Percentiles rank a stretch among this genome's conserved stretches.
phyloP scores from a whole-genome alignment of 2,888 invertebrate species.

The Archips crataeganus region DNA sequence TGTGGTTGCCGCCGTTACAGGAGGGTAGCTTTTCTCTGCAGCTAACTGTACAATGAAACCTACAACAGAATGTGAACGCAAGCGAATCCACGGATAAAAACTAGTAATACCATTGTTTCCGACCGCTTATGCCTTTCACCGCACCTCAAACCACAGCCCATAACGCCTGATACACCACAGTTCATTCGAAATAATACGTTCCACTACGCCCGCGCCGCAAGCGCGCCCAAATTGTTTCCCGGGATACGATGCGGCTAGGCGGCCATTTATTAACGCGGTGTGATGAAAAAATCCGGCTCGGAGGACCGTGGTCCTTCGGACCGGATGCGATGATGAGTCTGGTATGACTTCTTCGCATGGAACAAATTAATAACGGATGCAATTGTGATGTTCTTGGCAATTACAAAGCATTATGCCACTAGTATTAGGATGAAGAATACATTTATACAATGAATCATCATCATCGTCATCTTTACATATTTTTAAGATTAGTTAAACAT shows the following conservation, averaged over 20 bases:
- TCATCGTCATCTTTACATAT: too few relatives aligned
- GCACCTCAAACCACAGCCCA: conserved; percentile 57
- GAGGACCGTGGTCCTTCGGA: neutral
- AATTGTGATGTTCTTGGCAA: too few relatives aligned
- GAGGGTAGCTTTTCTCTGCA: too few relatives aligned
- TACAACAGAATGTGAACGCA: too few relatives aligned
- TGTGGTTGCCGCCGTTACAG: too few relatives aligned
- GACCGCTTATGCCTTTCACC: conserved; percentile 45
- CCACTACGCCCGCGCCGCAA: conserved; percentile 71
- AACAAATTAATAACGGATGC: neutral
- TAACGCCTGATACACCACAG: conserved; percentile 62
- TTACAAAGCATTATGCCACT: too few relatives aligned
- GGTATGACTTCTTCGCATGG: neutral
- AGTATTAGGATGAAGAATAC: too few relatives aligned
- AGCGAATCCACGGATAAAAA: too few relatives aligned
- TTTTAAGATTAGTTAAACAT: too few relatives aligned
- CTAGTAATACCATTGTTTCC: conserved; percentile 27
- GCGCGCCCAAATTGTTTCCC: conserved; percentile 76
- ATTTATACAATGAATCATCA: too few relatives aligned
- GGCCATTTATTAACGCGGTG: conserved; percentile 43
- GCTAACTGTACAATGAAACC: too few relatives aligned
- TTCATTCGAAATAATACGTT: conserved; percentile 67
- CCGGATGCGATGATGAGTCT: neutral
- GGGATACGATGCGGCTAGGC: conserved; percentile 15
- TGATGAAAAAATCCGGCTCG: conserved; percentile 37